Conservation (phyloP, 1,140 invertebrate species). For the Lordiphosa collinella region DNA sequence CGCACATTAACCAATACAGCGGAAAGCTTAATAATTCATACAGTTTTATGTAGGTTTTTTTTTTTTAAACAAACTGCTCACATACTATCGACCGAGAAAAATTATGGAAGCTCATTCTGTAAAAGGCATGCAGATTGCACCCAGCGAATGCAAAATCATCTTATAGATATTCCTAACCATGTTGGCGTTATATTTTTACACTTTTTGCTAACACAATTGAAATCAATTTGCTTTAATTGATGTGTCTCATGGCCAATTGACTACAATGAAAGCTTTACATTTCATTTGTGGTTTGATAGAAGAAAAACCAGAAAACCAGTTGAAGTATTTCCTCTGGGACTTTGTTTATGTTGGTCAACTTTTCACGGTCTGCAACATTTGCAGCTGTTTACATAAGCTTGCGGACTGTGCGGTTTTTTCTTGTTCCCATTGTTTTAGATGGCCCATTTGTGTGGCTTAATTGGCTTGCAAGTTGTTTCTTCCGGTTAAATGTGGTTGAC, state of each 20-base stretch:
- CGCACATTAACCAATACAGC: not conserved
- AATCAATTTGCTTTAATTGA: conserved; percentile 38
- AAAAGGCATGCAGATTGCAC: conserved; percentile 20
- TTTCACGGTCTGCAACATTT: conserved; percentile 57
- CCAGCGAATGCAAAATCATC: conserved; percentile 9
- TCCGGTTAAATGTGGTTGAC: conserved; percentile 30
- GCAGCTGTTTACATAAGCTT: conserved; percentile 36
- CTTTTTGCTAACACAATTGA: conserved; percentile 20
- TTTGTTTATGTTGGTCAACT: conserved; percentile 2
- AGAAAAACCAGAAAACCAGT: conserved; percentile 24
- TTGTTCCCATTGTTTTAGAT: conserved; percentile 3
- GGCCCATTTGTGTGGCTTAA: conserved; percentile 48
- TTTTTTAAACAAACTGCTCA: no score
- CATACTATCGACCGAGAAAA: no score
- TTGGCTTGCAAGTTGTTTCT: conserved; percentile 45
- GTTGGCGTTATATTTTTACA: conserved; percentile 61
- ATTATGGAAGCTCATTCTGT: not conserved
- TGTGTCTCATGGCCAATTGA: conserved; percentile 61
- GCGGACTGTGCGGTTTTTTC: conserved; percentile 13
- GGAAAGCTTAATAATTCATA: conserved; percentile 2
- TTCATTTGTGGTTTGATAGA: conserved; percentile 19
- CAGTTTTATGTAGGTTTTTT: conserved; percentile 16
- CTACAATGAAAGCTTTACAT: conserved; percentile 25
- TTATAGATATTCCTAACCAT: conserved; percentile 9
- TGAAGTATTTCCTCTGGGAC: conserved; percentile 28